These are phyloP conservation scores for Atherinomorus stipes DNA, from an alignment of 2,113 vertebrate genomes.

Conservation along the genomic window DNA sequence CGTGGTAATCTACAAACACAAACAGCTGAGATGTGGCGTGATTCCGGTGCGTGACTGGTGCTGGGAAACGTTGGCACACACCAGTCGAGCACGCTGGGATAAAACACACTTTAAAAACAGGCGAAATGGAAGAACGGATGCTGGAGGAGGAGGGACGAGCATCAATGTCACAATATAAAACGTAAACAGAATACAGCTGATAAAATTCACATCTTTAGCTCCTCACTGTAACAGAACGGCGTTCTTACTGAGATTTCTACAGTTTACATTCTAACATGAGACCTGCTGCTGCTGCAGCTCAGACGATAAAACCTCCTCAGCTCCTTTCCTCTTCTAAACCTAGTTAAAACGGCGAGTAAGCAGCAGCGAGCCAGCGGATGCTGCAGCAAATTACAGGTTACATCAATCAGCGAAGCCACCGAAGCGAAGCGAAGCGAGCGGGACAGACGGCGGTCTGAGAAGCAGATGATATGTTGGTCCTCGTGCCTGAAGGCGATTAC, in stretches of 20 bases:
- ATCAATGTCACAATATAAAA: slow-evolving; percentile 63
- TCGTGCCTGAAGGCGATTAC: slow-evolving; percentile 35
- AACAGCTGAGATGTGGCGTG: background rate
- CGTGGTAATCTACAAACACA: background rate
- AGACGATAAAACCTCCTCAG: slow-evolving; percentile 16
- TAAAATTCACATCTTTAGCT: slow-evolving; percentile 53
- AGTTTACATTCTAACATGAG: slow-evolving; percentile 62
- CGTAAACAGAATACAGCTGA: slow-evolving; percentile 52
- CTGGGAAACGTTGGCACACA: background rate
- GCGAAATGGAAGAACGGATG: slow-evolving; percentile 9
- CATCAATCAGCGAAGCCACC: slow-evolving; percentile 69
- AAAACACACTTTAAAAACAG: background rate
- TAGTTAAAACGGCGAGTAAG: slow-evolving; percentile 49
- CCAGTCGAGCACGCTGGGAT: background rate
- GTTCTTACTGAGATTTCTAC: slow-evolving; percentile 22
- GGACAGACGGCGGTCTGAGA: too few relatives aligned
- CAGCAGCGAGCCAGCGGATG: slow-evolving; percentile 31
- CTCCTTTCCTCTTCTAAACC: slow-evolving; percentile 47
- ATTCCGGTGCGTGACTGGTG: slow-evolving; percentile 12
- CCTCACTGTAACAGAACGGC: slow-evolving; percentile 40
- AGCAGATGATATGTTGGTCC: slow-evolving; percentile 48
- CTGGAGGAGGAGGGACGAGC: background rate
- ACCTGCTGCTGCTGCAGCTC: slow-evolving; percentile 21
- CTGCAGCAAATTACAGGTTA: slow-evolving; percentile 67
- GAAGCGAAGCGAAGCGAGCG: slow-evolving; percentile 74